Percentiles rank a stretch among this genome's conserved stretches.
These are phyloP conservation scores for Porites lobata DNA, from an alignment of 92 coral and sea anemone species.

Conservation along the genomic window DNA sequence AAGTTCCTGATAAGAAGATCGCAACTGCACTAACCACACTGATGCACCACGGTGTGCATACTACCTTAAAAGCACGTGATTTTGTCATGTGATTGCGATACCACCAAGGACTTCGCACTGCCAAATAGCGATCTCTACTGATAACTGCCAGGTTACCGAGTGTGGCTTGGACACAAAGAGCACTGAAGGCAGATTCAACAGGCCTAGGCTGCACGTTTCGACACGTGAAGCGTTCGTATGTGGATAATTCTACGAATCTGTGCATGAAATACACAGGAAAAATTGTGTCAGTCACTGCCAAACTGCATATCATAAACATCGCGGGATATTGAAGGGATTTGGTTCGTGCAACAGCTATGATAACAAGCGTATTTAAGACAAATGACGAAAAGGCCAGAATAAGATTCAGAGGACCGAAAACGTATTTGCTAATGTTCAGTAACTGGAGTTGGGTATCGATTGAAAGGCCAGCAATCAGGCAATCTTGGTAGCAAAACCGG, in stretches of 20 bases:
- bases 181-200: neutral
- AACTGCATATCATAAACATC: neutral
- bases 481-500: too few relatives aligned
- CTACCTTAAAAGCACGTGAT: slow-evolving; percentile 1
- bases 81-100: slow-evolving; percentile 12
- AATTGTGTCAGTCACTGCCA: neutral
- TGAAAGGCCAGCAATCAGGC: too few relatives aligned
- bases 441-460: too few relatives aligned
- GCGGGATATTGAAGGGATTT: neutral
- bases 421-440: neutral
- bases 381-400: neutral
- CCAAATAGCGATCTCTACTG: slow-evolving; percentile 5
- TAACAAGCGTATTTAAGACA: neutral
- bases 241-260: too few relatives aligned
- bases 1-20: neutral
- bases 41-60: neutral
- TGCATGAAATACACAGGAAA: too few relatives aligned
- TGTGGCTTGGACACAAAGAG: neutral
- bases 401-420: neutral
- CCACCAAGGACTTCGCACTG: slow-evolving; percentile 1
- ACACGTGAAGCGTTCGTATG: neutral
- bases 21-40: neutral
- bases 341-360: neutral
- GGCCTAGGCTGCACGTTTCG: neutral
- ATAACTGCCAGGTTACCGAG: neutral